Evolutionary conservation across 2,113 vertebrate species (phyloP).

Genomic region (Pseudopipra pipra): DNA sequence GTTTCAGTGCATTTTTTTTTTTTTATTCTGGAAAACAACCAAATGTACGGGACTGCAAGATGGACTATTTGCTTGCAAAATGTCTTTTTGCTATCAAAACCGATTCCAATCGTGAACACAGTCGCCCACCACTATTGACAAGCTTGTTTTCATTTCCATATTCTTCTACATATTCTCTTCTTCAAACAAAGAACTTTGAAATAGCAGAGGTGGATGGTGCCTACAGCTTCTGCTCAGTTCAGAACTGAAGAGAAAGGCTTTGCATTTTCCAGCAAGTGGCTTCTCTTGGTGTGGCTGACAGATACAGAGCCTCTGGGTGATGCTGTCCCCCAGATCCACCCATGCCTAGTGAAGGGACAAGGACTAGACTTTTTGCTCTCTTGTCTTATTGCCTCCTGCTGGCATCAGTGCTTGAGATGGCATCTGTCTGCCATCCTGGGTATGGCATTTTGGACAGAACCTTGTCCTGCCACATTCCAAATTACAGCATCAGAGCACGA

Average conservation of each 20-base stretch:
- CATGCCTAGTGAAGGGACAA: neutral
- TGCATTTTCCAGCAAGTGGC: neutral
- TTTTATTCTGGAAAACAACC: neutral
- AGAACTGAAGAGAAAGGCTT: neutral
- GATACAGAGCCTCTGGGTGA: neutral
- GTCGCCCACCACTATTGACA: neutral
- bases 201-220: neutral
- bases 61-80: neutral
- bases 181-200: neutral
- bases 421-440: neutral
- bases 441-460: neutral
- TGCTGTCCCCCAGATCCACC: neutral
- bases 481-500: neutral
- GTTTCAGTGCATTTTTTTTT: neutral
- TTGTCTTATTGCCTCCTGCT: neutral
- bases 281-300: neutral
- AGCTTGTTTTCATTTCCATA: neutral
- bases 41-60: neutral
- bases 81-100: neutral
- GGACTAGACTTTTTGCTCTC: neutral
- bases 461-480: neutral
- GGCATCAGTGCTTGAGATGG: neutral
- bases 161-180: neutral
- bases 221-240: neutral
- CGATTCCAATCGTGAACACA: neutral